Conservation (phyloP, 2,888 invertebrate species). For the Itoplectis maculator region DNA sequence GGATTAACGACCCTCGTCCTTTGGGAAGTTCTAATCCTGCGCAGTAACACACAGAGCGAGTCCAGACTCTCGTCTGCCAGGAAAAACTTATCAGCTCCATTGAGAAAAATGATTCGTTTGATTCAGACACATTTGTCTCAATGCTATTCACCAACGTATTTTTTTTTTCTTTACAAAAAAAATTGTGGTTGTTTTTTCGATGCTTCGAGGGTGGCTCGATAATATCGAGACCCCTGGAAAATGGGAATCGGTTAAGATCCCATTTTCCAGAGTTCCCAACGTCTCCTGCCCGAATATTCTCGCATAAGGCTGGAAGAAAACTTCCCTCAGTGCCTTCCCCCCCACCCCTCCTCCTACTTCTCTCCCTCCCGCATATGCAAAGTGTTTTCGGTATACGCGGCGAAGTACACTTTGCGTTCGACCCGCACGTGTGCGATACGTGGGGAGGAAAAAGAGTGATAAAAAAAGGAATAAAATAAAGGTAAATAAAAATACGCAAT, state of each 20-base stretch:
- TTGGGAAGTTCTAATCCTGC: conserved; percentile 32
- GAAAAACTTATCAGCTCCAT: not conserved
- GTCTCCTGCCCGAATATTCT: not conserved
- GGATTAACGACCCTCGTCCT: conserved; percentile 60
- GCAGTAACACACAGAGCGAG: conserved; percentile 8
- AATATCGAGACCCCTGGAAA: not conserved
- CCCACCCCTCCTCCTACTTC: not conserved
- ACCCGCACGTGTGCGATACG: not conserved
- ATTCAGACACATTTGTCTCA: not conserved
- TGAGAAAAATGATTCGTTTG: not conserved
- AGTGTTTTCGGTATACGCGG: conserved; percentile 9
- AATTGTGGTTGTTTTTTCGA: too few species aligned
- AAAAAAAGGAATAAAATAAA: conserved; percentile 17
- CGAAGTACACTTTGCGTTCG: not conserved
- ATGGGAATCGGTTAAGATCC: not conserved
- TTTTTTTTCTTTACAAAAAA: not conserved
- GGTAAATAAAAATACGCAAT: conserved; percentile 34
- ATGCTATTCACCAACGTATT: not conserved
- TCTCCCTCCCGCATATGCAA: not conserved
- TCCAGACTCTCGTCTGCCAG: too few species aligned
- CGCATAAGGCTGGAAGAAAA: not conserved
- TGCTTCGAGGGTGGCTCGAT: not conserved
- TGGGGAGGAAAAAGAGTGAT: conserved; percentile 2
- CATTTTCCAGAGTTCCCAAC: not conserved
- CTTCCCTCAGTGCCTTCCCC: not conserved